Evolutionary conservation across 2,797 vertebrate species (phyloP), one percentile per base, ranked within the genome.

Genomic region (Todus mexicanus): DNA sequence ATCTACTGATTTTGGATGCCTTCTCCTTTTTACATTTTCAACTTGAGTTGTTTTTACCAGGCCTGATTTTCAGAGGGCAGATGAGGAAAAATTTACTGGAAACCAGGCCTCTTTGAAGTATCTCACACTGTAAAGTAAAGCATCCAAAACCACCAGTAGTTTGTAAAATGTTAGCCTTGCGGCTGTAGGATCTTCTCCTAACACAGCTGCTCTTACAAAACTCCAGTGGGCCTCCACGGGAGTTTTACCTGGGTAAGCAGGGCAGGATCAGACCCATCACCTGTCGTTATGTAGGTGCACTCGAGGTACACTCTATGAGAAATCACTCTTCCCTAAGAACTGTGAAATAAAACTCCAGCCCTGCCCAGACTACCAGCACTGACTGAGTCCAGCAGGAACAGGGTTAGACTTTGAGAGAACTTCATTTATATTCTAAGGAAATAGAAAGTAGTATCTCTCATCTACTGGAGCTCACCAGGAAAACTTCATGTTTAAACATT

Each of bases 401-500:
- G 43, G 59, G 64, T 87, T 76, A 90, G 66, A 73, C n/a, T 47
- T 38, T 64, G 72, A 91, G 91, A 90, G 70, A 92, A 66, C 74
- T 87, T 94, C 33, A 66, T 87, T 94, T 94, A 66, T 87, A 75
- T 97, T 96, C 84, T 87, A 96, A 93, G 93, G 96, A 91, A 95
- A 97, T 84, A 96, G 63, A 94, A 97, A 94, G 95, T 50, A 93
- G 79, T 97, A 97, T 97, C 95, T 96, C 87, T 97, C 94, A 83
- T 97, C 86, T 53, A 96, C 79, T 96, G 96, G 94, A 80, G 94
- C 96, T 96, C 84, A 95, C 87, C 91, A 97, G 92, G 78, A 94
- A 97, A 95, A 93, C 89, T 95, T 92, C 61, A 96, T 86, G 96
- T 97, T 95, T 87, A 96, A 97, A 96, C 97, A 97, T 96, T 98